phyloP scores from a whole-genome alignment of 2,888 invertebrate genomes.

The Campopleginae sp. region DNA sequence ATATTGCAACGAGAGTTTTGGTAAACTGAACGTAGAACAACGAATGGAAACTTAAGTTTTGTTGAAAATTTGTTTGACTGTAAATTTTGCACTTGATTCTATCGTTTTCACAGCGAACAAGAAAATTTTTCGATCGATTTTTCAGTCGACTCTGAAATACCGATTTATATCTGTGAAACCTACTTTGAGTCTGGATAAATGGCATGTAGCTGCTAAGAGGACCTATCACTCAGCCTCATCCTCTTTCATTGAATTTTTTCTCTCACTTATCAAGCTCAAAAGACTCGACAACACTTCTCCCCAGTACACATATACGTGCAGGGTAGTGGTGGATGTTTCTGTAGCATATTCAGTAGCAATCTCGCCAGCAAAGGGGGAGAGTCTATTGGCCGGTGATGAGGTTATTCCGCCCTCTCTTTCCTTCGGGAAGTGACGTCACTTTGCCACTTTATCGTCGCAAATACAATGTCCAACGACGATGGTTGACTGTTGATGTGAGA shows the following conservation, averaged over 20 bases:
- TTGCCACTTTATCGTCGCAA: slow-evolving; percentile 79
- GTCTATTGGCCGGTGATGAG: slow-evolving; percentile 78
- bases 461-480: slow-evolving; percentile 71
- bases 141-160: not conserved
- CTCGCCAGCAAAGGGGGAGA: slow-evolving; percentile 74
- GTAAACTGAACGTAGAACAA: not conserved
- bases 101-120: not conserved
- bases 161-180: not conserved
- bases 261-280: slow-evolving; percentile 33
- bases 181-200: not conserved
- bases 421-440: slow-evolving; percentile 80
- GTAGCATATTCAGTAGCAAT: slow-evolving; percentile 54
- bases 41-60: not conserved
- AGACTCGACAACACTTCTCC: slow-evolving; percentile 20
- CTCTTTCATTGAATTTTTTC: slow-evolving; percentile 31
- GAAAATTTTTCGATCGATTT: not conserved
- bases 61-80: not conserved
- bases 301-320: slow-evolving; percentile 8
- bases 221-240: slow-evolving; percentile 21
- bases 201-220: slow-evolving; percentile 12
- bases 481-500: slow-evolving; percentile 35
- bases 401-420: slow-evolving; percentile 79
- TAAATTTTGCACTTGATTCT: not conserved
- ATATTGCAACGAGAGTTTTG: not conserved
- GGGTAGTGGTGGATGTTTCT: slow-evolving; percentile 31